These are phyloP conservation scores for Mylabris phalerata DNA, from an alignment of 1,140 invertebrate genomes.

Conservation along the genomic window DNA sequence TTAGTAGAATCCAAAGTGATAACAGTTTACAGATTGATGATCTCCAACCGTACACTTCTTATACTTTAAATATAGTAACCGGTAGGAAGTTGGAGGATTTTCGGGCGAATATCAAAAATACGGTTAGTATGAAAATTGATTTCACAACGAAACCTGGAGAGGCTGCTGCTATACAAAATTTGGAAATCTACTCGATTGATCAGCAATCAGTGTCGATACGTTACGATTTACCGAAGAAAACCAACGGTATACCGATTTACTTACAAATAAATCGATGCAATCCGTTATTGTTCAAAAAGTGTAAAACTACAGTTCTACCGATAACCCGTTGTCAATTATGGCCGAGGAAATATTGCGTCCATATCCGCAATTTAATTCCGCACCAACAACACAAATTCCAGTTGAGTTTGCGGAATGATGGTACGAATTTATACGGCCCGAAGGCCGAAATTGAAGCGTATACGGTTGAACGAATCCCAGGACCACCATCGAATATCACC, in stretches of 20 bases:
- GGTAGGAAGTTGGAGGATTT: constrained; percentile 23
- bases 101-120: constrained; percentile 2
- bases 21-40: constrained; percentile 20
- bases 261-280: constrained; percentile 26
- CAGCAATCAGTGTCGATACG: constrained; percentile 21
- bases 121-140: constrained; percentile 4
- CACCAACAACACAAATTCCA: constrained; percentile 23
- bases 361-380: constrained; percentile 24
- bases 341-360: constrained; percentile 24
- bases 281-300: constrained; percentile 25
- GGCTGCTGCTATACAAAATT: constrained; percentile 23
- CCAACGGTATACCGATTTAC: constrained; percentile 19
- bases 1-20: constrained; percentile 9
- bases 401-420: constrained; percentile 25
- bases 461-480: constrained; percentile 25
- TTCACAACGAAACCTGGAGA: constrained; percentile 27
- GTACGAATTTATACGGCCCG: constrained; percentile 23
- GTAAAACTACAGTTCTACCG: constrained; percentile 12
- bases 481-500: constrained; percentile 26
- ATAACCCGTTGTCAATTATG: constrained; percentile 25
- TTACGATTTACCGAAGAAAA: constrained; percentile 27
- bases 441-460: constrained; percentile 14
- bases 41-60: constrained; percentile 20
- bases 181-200: constrained; percentile 29
- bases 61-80: constrained; percentile 23